phyloP scores from a whole-genome alignment of 2,797 vertebrate genomes.

The Pipistrellus pygmaeus region DNA sequence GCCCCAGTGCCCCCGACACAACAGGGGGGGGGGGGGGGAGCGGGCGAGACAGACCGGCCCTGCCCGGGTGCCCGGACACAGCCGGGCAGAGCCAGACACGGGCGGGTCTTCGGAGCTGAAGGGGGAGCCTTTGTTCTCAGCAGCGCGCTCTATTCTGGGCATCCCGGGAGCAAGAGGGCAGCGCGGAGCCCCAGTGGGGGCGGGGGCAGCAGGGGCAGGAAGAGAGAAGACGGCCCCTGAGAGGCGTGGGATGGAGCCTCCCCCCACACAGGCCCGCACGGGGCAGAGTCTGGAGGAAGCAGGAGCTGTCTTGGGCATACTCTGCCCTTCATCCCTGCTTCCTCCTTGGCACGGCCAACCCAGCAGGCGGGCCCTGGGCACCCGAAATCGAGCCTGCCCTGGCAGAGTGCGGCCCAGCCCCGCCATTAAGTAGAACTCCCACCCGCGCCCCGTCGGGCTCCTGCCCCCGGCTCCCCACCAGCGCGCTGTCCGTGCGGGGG shows the following conservation, averaged over 20 bases:
- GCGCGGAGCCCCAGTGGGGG: not conserved
- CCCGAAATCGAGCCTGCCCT: not conserved
- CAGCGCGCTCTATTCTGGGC: conserved; percentile 14
- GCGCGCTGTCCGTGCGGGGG: not conserved
- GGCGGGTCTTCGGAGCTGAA: conserved; percentile 62
- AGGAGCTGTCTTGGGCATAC: not conserved
- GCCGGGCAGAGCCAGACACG: conserved; percentile 19
- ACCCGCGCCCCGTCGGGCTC: not conserved
- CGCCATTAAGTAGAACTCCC: not conserved
- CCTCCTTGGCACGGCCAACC: not conserved
- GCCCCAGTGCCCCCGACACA: not conserved
- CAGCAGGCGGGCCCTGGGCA: not conserved
- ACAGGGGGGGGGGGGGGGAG: not conserved
- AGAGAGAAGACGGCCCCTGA: conserved; percentile 36
- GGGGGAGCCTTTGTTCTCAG: conserved; percentile 69
- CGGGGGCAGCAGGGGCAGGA: conserved; percentile 21
- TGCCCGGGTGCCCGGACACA: not conserved
- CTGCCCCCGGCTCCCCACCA: not conserved
- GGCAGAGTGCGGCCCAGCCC: not conserved
- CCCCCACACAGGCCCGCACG: not conserved
- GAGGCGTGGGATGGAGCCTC: not conserved
- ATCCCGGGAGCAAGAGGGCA: not conserved
- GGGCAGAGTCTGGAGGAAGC: not conserved
- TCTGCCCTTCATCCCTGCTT: not conserved
- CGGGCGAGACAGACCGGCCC: not conserved